A percentile compares a stretch with the other conserved stretches of the same genome.
Conservation (phyloP, 2,888 invertebrate species). For the Cataglyphis rosenhaueri region DNA sequence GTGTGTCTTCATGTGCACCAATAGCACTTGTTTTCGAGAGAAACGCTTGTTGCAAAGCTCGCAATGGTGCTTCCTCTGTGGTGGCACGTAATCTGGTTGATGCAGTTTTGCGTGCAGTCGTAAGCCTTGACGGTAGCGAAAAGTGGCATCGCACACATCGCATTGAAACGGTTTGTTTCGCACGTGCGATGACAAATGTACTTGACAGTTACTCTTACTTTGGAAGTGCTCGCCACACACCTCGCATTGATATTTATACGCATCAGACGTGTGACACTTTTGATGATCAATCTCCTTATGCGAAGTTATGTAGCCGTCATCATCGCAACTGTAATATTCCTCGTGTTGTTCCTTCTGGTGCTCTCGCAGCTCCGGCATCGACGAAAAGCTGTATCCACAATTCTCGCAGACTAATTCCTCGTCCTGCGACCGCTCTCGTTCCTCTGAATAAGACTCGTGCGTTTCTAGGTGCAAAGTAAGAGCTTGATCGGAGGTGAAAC, state of each 20-base stretch:
- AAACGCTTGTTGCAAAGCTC: conserved; percentile 84
- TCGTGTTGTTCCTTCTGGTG: conserved; percentile 75
- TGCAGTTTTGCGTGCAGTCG: conserved; percentile 83
- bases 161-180: conserved; percentile 83
- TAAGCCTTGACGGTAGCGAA: conserved; percentile 83
- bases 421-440: conserved; percentile 49
- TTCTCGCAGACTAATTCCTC: conserved; percentile 75
- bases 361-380: conserved; percentile 61
- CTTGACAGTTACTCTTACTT: conserved; percentile 78
- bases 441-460: conserved; percentile 65
- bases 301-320: conserved; percentile 79
- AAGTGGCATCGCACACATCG: conserved; percentile 83
- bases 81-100: conserved; percentile 84
- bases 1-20: conserved; percentile 84
- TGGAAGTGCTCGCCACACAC: conserved; percentile 81
- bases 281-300: conserved; percentile 79
- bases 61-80: conserved; percentile 84
- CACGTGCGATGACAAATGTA: conserved; percentile 80
- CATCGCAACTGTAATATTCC: conserved; percentile 77
- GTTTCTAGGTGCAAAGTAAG: conserved; percentile 63
- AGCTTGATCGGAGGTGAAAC: conserved; percentile 70
- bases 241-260: conserved; percentile 83
- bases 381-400: conserved; percentile 73
- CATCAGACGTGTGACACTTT: conserved; percentile 78
- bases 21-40: conserved; percentile 83